phyloP scores from a whole-genome alignment of 2,888 invertebrate species.

The Drosophila koepferae region DNA sequence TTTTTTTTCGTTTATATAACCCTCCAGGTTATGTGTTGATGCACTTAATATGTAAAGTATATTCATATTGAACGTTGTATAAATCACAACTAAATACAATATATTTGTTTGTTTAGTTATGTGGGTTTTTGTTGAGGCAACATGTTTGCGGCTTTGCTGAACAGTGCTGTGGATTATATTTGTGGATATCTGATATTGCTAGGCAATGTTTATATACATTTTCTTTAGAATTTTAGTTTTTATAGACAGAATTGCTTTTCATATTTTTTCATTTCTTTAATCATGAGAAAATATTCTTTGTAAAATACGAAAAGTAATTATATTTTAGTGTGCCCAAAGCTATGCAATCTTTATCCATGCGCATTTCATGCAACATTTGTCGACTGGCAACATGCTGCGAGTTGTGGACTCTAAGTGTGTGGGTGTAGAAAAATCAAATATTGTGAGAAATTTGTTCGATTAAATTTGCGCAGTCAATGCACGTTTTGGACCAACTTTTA shows the following conservation, averaged over 20 bases:
- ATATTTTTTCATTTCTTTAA: background rate
- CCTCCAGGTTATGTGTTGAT: background rate
- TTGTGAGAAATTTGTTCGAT: background rate
- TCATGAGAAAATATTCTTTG: background rate
- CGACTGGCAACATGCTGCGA: slow-evolving; percentile 16
- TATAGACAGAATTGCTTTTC: background rate
- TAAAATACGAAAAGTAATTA: background rate
- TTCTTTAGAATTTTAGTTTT: background rate
- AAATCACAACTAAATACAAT: background rate
- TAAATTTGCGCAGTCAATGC: slow-evolving; percentile 15
- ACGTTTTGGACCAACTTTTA: slow-evolving; percentile 17
- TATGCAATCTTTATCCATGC: slow-evolving; percentile 16
- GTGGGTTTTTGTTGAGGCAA: background rate
- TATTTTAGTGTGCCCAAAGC: slow-evolving; percentile 14
- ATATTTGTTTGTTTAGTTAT: background rate
- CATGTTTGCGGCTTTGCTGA: background rate
- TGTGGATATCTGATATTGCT: background rate
- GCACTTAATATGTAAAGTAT: background rate
- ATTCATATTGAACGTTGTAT: background rate
- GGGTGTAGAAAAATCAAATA: slow-evolving; percentile 7
- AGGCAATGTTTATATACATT: background rate
- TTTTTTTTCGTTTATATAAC: background rate
- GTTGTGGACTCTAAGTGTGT: background rate
- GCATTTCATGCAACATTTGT: slow-evolving; percentile 16
- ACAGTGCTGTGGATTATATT: no score